Base-by-base conservation (phyloP, 2,797 vertebrate genomes). In the Sebastes itinus region DNA sequence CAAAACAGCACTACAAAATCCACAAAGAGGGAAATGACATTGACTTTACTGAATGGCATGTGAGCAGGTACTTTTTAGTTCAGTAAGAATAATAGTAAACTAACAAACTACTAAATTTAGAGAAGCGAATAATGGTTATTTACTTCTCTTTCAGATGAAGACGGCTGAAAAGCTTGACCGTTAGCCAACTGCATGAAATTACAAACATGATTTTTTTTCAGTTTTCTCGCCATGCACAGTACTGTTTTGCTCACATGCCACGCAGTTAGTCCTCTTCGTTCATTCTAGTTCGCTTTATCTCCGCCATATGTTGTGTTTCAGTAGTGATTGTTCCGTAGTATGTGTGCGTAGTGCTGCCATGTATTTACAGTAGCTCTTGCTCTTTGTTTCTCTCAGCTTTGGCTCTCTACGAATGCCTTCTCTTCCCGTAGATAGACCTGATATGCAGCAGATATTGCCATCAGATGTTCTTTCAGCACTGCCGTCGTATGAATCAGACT, bases 331-430 rank as follows among this genome's bases (percentile, higher is more conserved):
- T 75, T 75, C 14, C 73, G 72, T 78, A 88, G 70, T 75, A 2
- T 76, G 27, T 89, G 64, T 88, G 85, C 58, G 3, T 78, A 87
- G 89, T 75, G 64, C 84, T 71, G 72, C 67, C 16, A 4, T 82
- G 76, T 88, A 35, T 80, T 82, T 74, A 86, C 69, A 49, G 72
- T 70, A 83, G 80, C 78, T 88, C 75, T 66, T 54, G n/a, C 76
- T 76, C 69, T 71, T 38, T 64, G 62, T 80, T 22, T 75, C 63
- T 83, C 62, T 88, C 78, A 72, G 78, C 89, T 81, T 81, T 61
- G 59, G 71, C 78, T 83, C 61, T 56, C 28, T 80, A 22, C 28
- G 84, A 87, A 84, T 83, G 88, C 84, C 79, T 77, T 54, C 72
- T 81, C 38, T 35, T 63, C 79, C 49, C 42, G 10, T 63, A 88